Evolutionary conservation across 2,888 invertebrate genomes (phyloP).

Genomic region (Caenorhabditis wallacei): DNA sequence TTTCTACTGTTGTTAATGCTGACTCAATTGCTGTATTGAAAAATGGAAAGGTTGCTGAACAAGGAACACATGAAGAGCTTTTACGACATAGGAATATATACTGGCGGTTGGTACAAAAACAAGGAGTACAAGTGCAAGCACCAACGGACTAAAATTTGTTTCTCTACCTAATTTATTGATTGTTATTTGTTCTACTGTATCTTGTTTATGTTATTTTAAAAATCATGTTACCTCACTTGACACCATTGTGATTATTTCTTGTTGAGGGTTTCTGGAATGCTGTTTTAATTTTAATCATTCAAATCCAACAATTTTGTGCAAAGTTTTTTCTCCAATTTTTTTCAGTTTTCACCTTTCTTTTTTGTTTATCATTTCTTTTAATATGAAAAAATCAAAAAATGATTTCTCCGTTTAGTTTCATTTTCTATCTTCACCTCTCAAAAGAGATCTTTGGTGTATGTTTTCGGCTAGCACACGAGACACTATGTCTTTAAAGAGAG

Average conservation of each 20-base stretch:
- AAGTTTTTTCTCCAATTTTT: background rate
- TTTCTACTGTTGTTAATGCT: constrained; percentile 85
- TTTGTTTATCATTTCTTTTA: background rate
- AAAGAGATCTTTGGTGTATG: constrained; percentile 28
- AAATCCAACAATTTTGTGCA: no score
- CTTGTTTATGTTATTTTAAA: background rate
- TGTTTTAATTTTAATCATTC: background rate
- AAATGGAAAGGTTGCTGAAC: constrained; percentile 76
- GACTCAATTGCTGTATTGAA: constrained; percentile 84
- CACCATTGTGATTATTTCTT: background rate
- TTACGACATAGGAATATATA: constrained; percentile 22
- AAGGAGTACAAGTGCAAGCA: constrained; percentile 28
- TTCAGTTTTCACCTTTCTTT: background rate
- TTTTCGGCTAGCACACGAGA: constrained; percentile 16
- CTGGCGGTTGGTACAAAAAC: constrained; percentile 37
- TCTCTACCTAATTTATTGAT: background rate
- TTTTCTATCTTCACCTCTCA: background rate
- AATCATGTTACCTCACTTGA: background rate
- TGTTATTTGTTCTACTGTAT: background rate
- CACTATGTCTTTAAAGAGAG: constrained; percentile 35
- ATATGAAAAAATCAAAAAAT: constrained; percentile 4
- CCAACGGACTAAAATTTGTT: background rate
- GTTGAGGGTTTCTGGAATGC: background rate
- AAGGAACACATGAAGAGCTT: constrained; percentile 32
- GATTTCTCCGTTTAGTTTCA: constrained; percentile 22